Conservation (phyloP, 2,113 vertebrate genomes). For the Protomyctophum bolini region DNA sequence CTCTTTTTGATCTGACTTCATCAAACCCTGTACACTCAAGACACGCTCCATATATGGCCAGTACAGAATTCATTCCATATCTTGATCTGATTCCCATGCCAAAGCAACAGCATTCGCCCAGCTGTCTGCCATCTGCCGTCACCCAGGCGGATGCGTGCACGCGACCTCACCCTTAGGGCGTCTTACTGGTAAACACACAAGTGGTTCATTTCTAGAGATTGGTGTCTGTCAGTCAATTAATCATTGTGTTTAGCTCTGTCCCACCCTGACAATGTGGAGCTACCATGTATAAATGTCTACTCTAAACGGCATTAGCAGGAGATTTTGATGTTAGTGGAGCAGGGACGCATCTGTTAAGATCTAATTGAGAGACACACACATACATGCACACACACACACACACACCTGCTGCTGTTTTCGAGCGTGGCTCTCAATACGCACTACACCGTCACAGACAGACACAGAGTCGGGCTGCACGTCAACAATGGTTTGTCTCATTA, state of each 20-base stretch:
- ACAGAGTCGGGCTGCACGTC: too few species aligned
- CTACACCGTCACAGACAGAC: too few species aligned
- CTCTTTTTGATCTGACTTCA: too few species aligned
- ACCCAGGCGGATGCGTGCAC: too few species aligned
- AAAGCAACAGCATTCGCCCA: too few species aligned
- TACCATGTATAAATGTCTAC: background rate
- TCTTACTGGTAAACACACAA: background rate
- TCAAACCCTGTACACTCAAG: too few species aligned
- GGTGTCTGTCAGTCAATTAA: background rate
- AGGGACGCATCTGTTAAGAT: constrained; percentile 2
- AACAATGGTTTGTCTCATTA: constrained; percentile 37
- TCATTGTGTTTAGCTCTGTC: background rate
- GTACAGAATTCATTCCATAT: too few species aligned
- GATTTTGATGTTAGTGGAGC: background rate
- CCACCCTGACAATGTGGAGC: background rate
- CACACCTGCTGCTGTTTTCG: background rate
- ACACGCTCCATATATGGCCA: too few species aligned
- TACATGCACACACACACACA: background rate
- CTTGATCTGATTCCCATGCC: too few species aligned
- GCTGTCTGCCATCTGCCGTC: too few species aligned
- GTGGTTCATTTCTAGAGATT: background rate
- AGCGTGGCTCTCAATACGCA: constrained; percentile 9
- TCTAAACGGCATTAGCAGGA: background rate
- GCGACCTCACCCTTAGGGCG: too few species aligned
- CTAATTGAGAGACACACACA: background rate